These are phyloP conservation scores for Micronycteris hirsuta DNA, from an alignment of 2,113 vertebrate genomes.

Conservation along the genomic window DNA sequence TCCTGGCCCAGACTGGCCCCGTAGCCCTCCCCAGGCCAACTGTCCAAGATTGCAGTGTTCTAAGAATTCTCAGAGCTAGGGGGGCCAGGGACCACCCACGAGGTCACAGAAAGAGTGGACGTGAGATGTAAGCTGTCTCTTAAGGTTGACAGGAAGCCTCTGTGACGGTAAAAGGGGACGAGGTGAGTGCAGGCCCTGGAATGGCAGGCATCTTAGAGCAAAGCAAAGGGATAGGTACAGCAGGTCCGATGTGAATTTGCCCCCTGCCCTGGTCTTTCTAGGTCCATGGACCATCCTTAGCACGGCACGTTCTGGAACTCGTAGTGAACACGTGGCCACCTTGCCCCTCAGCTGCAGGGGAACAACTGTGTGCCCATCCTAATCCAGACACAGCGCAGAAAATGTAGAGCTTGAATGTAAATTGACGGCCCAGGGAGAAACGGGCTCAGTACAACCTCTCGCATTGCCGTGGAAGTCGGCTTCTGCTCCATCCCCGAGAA, in stretches of 20 bases:
- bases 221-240: not conserved
- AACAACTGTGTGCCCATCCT: not conserved
- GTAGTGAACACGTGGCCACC: rapidly evolving
- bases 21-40: not conserved
- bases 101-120: not conserved
- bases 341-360: not conserved
- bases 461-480: not conserved
- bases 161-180: not conserved
- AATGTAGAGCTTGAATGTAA: not conserved
- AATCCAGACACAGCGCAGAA: not conserved
- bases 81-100: not conserved
- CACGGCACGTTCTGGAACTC: not conserved
- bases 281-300: not conserved
- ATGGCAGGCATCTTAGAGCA: not conserved
- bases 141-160: not conserved
- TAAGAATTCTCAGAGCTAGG: not conserved
- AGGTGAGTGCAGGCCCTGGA: not conserved
- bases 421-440: not conserved
- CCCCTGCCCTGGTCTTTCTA: not conserved
- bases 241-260: too few species aligned
- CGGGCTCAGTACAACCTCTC: not conserved
- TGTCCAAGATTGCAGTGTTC: not conserved
- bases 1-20: not conserved
- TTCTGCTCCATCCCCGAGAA: not conserved
- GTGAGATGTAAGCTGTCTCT: not conserved